Percentiles rank a stretch among this genome's conserved stretches.
Evolutionary conservation across 2,888 invertebrate species (phyloP).

Genomic region (Strigamia maritima): DNA sequence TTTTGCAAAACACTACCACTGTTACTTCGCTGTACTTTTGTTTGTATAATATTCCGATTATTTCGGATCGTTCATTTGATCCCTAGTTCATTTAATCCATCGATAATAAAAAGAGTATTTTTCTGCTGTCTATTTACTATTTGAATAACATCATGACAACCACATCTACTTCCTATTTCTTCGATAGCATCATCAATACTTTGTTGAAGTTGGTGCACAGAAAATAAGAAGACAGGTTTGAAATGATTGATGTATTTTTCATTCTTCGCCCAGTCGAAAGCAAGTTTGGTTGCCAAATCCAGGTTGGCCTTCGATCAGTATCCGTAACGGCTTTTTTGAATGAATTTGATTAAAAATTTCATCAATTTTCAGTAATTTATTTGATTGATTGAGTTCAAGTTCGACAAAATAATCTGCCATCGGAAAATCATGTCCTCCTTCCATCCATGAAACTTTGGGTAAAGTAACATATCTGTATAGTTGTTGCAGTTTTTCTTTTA

Average conservation of each 20-base stretch:
- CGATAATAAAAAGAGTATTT: not conserved
- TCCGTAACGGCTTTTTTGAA: not conserved
- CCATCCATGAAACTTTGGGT: too few species aligned
- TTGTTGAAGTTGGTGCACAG: not conserved
- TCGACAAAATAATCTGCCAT: too few species aligned
- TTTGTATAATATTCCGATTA: not conserved
- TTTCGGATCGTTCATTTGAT: not conserved
- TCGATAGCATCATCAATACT: not conserved
- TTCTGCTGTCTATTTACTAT: not conserved
- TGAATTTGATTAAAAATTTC: not conserved
- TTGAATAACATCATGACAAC: not conserved
- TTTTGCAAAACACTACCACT: not conserved
- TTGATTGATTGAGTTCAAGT: too few species aligned
- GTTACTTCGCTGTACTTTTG: not conserved
- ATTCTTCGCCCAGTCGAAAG: not conserved
- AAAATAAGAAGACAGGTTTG: not conserved
- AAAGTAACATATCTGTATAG: too few species aligned
- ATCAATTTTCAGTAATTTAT: too few species aligned
- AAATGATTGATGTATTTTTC: not conserved
- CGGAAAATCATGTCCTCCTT: too few species aligned
- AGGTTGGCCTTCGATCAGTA: not conserved
- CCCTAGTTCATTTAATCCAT: not conserved
- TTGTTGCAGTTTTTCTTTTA: too few species aligned
- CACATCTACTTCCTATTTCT: not conserved
- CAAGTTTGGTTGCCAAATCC: not conserved